Conservation (phyloP, 2,797 vertebrate genomes). For the Gila robusta region DNA sequence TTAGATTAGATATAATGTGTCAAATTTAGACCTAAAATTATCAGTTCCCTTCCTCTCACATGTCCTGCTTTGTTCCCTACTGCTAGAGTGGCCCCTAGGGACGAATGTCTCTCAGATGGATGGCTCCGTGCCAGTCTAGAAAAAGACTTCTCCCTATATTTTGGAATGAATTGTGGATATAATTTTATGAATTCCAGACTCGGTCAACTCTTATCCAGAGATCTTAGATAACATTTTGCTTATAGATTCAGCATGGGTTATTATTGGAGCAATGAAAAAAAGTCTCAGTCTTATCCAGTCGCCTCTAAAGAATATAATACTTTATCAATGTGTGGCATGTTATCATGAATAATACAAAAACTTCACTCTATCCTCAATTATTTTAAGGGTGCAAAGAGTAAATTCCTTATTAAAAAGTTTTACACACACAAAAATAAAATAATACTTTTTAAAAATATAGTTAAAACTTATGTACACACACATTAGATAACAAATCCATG, state of each 20-base stretch:
- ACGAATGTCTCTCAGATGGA: background rate
- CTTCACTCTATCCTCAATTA: background rate
- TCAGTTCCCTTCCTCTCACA: background rate
- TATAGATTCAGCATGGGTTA: background rate
- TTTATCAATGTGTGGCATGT: background rate
- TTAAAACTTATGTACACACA: background rate
- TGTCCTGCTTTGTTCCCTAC: background rate
- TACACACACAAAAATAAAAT: background rate
- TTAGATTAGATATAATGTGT: constrained; percentile 38
- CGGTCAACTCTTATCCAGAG: background rate
- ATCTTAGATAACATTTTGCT: background rate
- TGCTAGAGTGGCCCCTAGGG: constrained; percentile 4
- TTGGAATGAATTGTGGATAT: constrained; percentile 19
- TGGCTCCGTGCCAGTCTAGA: constrained; percentile 2
- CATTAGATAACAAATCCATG: background rate
- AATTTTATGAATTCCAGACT: constrained; percentile 16
- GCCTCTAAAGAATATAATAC: background rate
- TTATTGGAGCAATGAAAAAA: background rate
- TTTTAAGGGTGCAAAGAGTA: background rate
- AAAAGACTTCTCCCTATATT: constrained; percentile 12
- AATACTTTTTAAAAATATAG: background rate
- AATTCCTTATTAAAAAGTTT: background rate
- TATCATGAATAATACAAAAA: background rate
- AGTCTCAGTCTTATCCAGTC: background rate
- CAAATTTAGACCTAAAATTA: constrained; percentile 27